Evolutionary conservation across 2,888 invertebrate species (phyloP).

Genomic region (Liodrosophila aerea): DNA sequence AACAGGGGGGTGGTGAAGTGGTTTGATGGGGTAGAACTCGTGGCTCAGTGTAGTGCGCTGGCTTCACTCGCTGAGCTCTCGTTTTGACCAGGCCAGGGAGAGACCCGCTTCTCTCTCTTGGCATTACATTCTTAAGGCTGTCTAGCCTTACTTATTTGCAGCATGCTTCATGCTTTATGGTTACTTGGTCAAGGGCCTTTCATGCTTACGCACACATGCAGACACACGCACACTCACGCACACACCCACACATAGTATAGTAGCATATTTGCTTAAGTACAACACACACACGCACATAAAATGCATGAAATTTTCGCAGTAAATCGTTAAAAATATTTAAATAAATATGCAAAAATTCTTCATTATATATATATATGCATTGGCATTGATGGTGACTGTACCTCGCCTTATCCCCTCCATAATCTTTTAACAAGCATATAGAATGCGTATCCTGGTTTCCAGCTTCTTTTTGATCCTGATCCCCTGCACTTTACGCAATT

Average conservation of each 20-base stretch:
- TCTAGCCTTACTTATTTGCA: conserved; percentile 75
- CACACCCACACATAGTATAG: conserved; percentile 9
- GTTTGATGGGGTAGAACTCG: background rate
- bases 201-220: conserved; percentile 45
- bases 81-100: conserved; percentile 32
- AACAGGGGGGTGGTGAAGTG: background rate
- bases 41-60: background rate
- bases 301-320: conserved; percentile 69
- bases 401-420: background rate
- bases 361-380: conserved; percentile 48
- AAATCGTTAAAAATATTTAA: conserved; percentile 74
- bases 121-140: conserved; percentile 53
- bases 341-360: conserved; percentile 72
- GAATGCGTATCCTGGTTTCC: background rate
- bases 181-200: conserved; percentile 78
- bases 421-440: background rate
- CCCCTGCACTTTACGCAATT: conserved; percentile 36
- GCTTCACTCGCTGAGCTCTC: conserved; percentile 30
- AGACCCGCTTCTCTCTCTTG: background rate
- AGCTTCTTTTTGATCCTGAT: background rate
- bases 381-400: conserved; percentile 34
- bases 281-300: conserved; percentile 47
- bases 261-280: conserved; percentile 49
- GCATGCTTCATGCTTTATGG: conserved; percentile 77
- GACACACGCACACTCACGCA: conserved; percentile 12